Evolutionary conservation across 2,888 invertebrate genomes (phyloP).

Genomic region (Pseudanteris insignis): DNA sequence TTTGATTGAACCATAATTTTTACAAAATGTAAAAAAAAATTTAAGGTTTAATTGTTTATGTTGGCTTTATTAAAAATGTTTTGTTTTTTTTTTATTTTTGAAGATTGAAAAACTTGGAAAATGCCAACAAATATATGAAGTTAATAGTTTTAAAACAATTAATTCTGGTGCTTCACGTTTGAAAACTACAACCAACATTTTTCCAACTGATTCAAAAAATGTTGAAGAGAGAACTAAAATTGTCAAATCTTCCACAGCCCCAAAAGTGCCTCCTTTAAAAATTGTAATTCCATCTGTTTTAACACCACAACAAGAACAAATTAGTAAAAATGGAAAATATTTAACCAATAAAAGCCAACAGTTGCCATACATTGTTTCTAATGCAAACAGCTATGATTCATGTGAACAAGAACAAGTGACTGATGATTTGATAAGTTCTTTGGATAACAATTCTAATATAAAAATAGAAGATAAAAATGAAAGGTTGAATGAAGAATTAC

Average conservation of each 20-base stretch:
- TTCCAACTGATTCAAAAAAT: constrained; percentile 46
- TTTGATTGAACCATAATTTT: too few relatives aligned
- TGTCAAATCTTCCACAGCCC: constrained; percentile 68
- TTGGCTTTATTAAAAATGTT: too few relatives aligned
- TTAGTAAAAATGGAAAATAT: constrained; percentile 70
- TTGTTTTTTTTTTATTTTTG: too few relatives aligned
- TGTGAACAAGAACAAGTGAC: constrained; percentile 60
- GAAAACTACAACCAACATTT: too few relatives aligned
- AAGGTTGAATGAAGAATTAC: constrained; percentile 61
- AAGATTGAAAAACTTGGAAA: too few relatives aligned
- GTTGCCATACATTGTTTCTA: constrained; percentile 75
- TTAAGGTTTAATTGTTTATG: too few relatives aligned
- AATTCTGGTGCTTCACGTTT: too few relatives aligned
- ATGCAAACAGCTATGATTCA: constrained; percentile 70
- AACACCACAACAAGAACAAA: constrained; percentile 71
- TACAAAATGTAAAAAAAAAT: too few relatives aligned
- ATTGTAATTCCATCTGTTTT: constrained; percentile 89
- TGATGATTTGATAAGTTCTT: constrained; percentile 62
- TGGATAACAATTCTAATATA: constrained; percentile 53
- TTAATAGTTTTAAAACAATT: too few relatives aligned
- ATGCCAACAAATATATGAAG: too few relatives aligned
- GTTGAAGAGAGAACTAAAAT: constrained; percentile 63
- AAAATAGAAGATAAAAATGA: constrained; percentile 66
- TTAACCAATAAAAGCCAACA: constrained; percentile 73
- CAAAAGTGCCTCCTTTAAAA: constrained; percentile 93